Evolutionary conservation across 2,888 invertebrate genomes (phyloP).

Genomic region (Xylota segnis): DNA sequence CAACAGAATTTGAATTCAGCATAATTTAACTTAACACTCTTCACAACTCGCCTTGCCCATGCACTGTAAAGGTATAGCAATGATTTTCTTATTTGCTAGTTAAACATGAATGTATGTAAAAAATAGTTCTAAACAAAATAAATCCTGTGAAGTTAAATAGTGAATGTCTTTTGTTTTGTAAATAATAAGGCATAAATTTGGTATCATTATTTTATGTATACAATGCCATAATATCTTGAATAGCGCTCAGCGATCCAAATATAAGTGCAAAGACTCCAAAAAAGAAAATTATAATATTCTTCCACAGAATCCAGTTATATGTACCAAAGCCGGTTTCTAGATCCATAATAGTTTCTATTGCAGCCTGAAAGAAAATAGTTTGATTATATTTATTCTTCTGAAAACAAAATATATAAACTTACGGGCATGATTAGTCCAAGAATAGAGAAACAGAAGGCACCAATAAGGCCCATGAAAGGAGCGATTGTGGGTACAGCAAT

Average conservation of each 20-base stretch:
- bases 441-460: conserved; percentile 96
- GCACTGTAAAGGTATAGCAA: conserved; percentile 25
- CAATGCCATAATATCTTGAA: conserved; percentile 86
- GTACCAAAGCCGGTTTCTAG: conserved; percentile 93
- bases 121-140: conserved; percentile 17
- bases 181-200: conserved; percentile 38
- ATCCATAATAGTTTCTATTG: conserved; percentile 93
- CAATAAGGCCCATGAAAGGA: conserved; percentile 96
- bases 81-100: conserved; percentile 27
- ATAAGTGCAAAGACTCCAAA: conserved; percentile 93
- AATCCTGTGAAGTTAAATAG: conserved; percentile 34
- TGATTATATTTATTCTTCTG: no score
- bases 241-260: conserved; percentile 91
- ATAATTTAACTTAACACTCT: neutral
- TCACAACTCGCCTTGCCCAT: conserved; percentile 42
- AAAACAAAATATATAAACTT: conserved; percentile 73
- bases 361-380: conserved; percentile 81
- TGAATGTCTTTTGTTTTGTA: conserved; percentile 64
- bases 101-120: conserved; percentile 25
- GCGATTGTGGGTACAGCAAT: conserved; percentile 94
- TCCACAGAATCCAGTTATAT: conserved; percentile 90
- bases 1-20: neutral
- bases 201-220: conserved; percentile 77
- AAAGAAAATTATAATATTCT: conserved; percentile 90
- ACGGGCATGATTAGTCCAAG: conserved; percentile 95